phyloP scores from a whole-genome alignment of 2,888 invertebrate genomes.

The Xanthorhoe designata region DNA sequence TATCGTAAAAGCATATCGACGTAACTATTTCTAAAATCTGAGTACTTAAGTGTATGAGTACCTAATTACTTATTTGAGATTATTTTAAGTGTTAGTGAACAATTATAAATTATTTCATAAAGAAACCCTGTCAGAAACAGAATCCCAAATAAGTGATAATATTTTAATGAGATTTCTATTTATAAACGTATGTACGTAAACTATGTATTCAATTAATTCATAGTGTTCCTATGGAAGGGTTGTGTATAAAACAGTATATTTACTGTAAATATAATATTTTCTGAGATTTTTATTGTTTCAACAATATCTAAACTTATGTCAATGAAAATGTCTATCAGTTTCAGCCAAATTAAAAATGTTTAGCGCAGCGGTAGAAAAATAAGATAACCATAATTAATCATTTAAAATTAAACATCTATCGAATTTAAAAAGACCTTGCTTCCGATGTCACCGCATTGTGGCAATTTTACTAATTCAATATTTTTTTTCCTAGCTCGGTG shows the following conservation, averaged over 20 bases:
- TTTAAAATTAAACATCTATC: too few relatives aligned
- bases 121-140: background rate
- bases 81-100: background rate
- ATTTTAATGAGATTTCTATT: constrained; percentile 20
- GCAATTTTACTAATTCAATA: too few relatives aligned
- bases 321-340: background rate
- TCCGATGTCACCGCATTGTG: too few relatives aligned
- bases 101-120: background rate
- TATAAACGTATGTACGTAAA: constrained; percentile 9
- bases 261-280: constrained; percentile 28
- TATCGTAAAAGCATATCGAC: background rate
- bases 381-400: too few relatives aligned
- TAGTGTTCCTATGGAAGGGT: constrained; percentile 31
- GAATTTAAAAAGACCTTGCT: too few relatives aligned
- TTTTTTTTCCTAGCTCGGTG: too few relatives aligned
- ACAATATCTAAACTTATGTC: background rate
- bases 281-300: constrained; percentile 22
- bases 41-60: background rate
- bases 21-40: too few relatives aligned
- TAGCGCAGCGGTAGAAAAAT: too few relatives aligned
- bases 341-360: too few relatives aligned
- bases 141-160: constrained; percentile 8
- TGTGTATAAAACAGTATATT: constrained; percentile 26
- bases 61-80: background rate
- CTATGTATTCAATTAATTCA: constrained; percentile 13